phyloP scores from a whole-genome alignment of 2,113 vertebrate genomes.

The Apteryx mantelli region DNA sequence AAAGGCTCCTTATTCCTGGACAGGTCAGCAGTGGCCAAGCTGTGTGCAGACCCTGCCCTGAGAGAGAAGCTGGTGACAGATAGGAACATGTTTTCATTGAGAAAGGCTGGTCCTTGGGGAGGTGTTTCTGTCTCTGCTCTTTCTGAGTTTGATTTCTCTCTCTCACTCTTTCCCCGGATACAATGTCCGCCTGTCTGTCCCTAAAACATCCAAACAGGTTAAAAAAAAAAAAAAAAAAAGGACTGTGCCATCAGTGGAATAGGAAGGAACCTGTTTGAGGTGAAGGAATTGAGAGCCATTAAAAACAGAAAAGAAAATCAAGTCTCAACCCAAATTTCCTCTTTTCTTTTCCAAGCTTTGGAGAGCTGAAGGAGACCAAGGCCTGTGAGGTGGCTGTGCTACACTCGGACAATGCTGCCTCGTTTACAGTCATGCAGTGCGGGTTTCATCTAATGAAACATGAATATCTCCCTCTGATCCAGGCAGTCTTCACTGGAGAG shows the following conservation, averaged over 20 bases:
- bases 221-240: not conserved
- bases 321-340: not conserved
- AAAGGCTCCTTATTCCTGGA: not conserved
- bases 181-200: not conserved
- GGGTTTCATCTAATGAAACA: not conserved
- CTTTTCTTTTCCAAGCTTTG: not conserved
- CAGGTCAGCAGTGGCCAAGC: not conserved
- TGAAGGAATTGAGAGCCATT: not conserved
- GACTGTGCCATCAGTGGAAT: not conserved
- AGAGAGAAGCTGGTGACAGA: not conserved
- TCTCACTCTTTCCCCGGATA: not conserved
- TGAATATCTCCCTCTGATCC: not conserved
- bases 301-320: not conserved
- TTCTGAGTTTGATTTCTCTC: not conserved
- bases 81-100: not conserved
- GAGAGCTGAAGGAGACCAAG: not conserved
- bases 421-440: rapidly evolving
- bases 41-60: rapidly evolving
- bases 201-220: not conserved
- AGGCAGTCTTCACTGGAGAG: not conserved
- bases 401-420: rapidly evolving
- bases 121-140: not conserved
- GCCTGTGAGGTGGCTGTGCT: rapidly evolving
- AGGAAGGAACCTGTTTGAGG: not conserved
- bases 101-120: not conserved